Conservation (phyloP, 2,888 invertebrate genomes). For the Volucella bombylans region DNA sequence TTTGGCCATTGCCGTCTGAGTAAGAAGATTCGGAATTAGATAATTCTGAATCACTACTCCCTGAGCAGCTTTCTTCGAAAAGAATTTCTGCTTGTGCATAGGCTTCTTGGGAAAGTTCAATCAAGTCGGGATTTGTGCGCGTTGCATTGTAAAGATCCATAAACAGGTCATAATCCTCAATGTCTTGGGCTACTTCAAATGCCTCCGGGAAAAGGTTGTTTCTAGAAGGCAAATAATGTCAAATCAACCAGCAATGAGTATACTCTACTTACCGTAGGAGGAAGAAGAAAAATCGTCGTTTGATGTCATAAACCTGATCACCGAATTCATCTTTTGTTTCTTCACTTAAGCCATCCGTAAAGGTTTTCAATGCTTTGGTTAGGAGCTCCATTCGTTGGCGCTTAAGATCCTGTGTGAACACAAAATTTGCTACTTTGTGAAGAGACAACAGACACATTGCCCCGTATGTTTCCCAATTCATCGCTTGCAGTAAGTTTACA, state of each 20-base stretch:
- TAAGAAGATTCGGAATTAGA: constrained; percentile 87
- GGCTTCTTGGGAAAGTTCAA: constrained; percentile 87
- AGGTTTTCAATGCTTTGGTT: constrained; percentile 91
- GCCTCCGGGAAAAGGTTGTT: constrained; percentile 91
- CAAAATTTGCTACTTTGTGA: constrained; percentile 88
- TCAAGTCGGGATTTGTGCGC: constrained; percentile 84
- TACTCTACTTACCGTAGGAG: constrained; percentile 86
- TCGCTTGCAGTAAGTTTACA: constrained; percentile 85
- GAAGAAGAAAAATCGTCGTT: constrained; percentile 93
- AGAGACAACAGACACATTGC: constrained; percentile 89
- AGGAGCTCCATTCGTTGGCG: constrained; percentile 83
- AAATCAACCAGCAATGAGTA: not conserved
- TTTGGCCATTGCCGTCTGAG: constrained; percentile 63
- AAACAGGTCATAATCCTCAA: constrained; percentile 93
- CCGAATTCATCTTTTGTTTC: constrained; percentile 89
- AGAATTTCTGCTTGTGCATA: constrained; percentile 85
- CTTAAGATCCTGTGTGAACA: constrained; percentile 81
- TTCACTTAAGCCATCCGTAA: constrained; percentile 87
- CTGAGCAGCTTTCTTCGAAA: constrained; percentile 66
- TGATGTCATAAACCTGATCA: constrained; percentile 90
- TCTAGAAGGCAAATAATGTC: constrained; percentile 80
- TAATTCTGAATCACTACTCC: constrained; percentile 84
- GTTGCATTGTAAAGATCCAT: constrained; percentile 91
- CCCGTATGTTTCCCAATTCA: constrained; percentile 92
- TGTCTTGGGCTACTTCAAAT: constrained; percentile 91